Percentiles rank a stretch among this genome's conserved stretches.
phyloP scores from a whole-genome alignment of 2,797 vertebrate species.

The Hoplostethus atlanticus region DNA sequence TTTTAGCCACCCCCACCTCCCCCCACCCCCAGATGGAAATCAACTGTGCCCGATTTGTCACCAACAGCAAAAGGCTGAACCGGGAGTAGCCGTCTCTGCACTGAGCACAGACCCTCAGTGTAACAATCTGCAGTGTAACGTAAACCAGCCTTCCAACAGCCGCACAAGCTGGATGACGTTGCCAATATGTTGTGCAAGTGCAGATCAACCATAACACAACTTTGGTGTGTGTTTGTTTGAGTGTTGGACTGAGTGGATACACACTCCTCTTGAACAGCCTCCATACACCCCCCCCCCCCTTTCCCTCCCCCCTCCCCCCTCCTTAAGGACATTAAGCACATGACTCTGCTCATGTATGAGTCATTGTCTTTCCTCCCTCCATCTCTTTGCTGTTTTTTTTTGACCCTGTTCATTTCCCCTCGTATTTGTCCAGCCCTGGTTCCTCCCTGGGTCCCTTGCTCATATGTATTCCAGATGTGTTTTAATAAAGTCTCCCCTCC shows the following conservation, averaged over 20 bases:
- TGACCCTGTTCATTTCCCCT: conserved; percentile 45
- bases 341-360: conserved; percentile 85
- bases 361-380: conserved; percentile 79
- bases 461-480: conserved; percentile 71
- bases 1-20: conserved; percentile 16
- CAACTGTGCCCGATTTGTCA: conserved; percentile 29
- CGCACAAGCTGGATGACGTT: background rate
- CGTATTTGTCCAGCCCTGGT: conserved; percentile 43
- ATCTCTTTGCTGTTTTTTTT: conserved; percentile 37
- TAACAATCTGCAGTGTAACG: background rate
- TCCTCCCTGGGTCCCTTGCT: conserved; percentile 20
- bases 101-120: background rate
- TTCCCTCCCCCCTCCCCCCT: conserved; percentile 46
- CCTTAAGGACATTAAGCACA: conserved; percentile 85
- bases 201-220: background rate
- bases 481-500: conserved; percentile 24
- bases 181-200: background rate
- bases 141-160: too few species aligned
- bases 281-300: conserved; percentile 14
- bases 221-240: conserved; percentile 1
- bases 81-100: conserved; percentile 11
- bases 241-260: conserved; percentile 32
- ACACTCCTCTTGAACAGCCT: conserved; percentile 33
- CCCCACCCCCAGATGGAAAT: conserved; percentile 21
- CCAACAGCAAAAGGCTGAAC: background rate